Base-by-base conservation (phyloP, 92 coral and sea anemone species). In the Metridium senile region DNA sequence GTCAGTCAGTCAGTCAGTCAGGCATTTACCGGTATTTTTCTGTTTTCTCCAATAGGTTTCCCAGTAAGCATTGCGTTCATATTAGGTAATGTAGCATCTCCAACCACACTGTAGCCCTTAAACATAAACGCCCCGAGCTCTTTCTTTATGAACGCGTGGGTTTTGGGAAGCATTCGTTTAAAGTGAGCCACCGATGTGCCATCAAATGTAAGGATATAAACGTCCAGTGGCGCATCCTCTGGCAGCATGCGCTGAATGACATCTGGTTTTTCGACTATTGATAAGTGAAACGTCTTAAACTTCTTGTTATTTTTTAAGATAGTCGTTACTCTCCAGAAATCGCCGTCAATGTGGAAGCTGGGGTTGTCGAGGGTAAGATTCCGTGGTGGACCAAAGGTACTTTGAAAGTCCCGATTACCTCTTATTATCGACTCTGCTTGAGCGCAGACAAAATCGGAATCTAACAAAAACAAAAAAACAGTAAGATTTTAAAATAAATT, bases 181-280 rank as follows among this genome's bases (percentile, higher is more conserved):
- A 91, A 88, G 68, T 91, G 97, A 23, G 88, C 97, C 39, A 73
- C 76, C 23, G 97, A 91, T 19, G 93, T 85, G 3, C 88, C 76
- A 35, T 91, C 93, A 18, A 88, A 82, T 2, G 66, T 65, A 20
- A 91, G 64, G 34, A 91, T 70, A 69, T 88, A 74, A 17, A 91
- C 78, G 63, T 85, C 77, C 70, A 85, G 79, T 33, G 88, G 91
- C 19, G 80, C 43, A 19, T 62, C 74, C n/a, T n/a, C n/a, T n/a
- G n/a, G n/a, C n/a, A n/a, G 26, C 20, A 64, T 70, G 62, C 93
- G 90, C 69, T 71, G 74, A 59, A 68, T 35, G 39, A 85, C 91
- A 1, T 87, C 88, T 8, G 65, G 77, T 47, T 85, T 86, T 63
- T 90, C 87, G 26, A 81, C 90, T 25, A 83, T 88, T 16, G 85